These are phyloP conservation scores for Thera obeliscata DNA, from an alignment of 2,888 invertebrate species.

Conservation along the genomic window DNA sequence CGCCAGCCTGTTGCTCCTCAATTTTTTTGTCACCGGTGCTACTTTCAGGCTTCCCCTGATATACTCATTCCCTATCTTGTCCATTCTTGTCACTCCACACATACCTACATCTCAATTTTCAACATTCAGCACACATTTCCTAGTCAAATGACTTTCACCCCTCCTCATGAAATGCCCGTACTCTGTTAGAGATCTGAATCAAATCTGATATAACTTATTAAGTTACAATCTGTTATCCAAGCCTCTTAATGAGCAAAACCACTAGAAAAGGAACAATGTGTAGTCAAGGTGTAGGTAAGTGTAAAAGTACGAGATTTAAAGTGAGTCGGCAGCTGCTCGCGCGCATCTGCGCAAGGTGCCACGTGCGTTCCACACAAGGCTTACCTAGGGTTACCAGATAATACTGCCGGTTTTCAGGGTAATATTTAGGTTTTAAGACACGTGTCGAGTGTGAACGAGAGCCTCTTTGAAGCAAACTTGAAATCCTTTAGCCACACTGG, in stretches of 20 bases:
- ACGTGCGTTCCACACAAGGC: constrained; percentile 40
- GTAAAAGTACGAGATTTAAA: constrained; percentile 53
- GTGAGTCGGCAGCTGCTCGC: constrained; percentile 60
- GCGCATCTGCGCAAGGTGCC: constrained; percentile 71
- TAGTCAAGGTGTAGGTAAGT: constrained; percentile 49
- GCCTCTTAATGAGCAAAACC: constrained; percentile 9
- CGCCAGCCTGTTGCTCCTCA: too few species aligned
- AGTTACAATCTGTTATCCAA: constrained; percentile 4
- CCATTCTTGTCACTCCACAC: too few species aligned
- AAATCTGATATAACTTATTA: not conserved
- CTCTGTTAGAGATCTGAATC: too few species aligned
- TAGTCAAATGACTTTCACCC: too few species aligned
- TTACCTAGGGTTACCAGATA: constrained; percentile 22
- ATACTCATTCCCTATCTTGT: too few species aligned
- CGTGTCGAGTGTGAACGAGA: not conserved
- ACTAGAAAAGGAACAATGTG: constrained; percentile 38
- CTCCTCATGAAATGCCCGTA: too few species aligned
- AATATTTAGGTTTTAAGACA: not conserved
- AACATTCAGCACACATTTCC: too few species aligned
- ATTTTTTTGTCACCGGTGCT: too few species aligned
- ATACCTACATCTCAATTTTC: too few species aligned
- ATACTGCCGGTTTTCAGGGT: not conserved
- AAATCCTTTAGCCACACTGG: too few species aligned
- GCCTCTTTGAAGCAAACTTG: not conserved
- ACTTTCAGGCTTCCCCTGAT: too few species aligned